Conservation (phyloP, 2,888 invertebrate genomes). For the Girardia tigrina region DNA sequence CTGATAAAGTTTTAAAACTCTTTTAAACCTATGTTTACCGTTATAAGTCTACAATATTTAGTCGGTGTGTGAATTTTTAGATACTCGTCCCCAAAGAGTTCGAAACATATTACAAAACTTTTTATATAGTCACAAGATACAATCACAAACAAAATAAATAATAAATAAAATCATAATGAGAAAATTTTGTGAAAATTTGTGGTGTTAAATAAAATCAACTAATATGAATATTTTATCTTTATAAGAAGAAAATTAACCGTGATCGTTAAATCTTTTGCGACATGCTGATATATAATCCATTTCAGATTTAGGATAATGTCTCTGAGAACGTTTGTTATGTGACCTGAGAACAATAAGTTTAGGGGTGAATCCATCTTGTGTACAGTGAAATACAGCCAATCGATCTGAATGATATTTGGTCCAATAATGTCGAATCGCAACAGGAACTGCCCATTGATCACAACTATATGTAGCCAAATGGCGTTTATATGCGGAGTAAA, state of each 20-base stretch:
- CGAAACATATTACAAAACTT: too few relatives aligned
- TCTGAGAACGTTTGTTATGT: not conserved
- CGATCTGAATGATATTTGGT: not conserved
- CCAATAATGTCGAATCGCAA: not conserved
- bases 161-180: too few relatives aligned
- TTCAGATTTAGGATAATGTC: not conserved
- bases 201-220: too few relatives aligned
- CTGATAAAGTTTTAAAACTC: too few relatives aligned
- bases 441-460: slow-evolving; percentile 10
- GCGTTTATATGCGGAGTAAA: slow-evolving; percentile 27
- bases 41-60: too few relatives aligned
- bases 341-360: not conserved
- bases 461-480: slow-evolving; percentile 29
- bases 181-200: too few relatives aligned
- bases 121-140: too few relatives aligned
- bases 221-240: too few relatives aligned
- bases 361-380: slow-evolving; percentile 27
- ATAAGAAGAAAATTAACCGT: not conserved
- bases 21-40: too few relatives aligned
- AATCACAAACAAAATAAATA: too few relatives aligned
- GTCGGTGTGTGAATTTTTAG: too few relatives aligned
- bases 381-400: not conserved
- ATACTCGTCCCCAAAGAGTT: too few relatives aligned
- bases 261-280: not conserved
- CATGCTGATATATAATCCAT: not conserved